These are phyloP conservation scores for Baronia brevicornis DNA, from an alignment of 2,888 invertebrate species.

Conservation along the genomic window DNA sequence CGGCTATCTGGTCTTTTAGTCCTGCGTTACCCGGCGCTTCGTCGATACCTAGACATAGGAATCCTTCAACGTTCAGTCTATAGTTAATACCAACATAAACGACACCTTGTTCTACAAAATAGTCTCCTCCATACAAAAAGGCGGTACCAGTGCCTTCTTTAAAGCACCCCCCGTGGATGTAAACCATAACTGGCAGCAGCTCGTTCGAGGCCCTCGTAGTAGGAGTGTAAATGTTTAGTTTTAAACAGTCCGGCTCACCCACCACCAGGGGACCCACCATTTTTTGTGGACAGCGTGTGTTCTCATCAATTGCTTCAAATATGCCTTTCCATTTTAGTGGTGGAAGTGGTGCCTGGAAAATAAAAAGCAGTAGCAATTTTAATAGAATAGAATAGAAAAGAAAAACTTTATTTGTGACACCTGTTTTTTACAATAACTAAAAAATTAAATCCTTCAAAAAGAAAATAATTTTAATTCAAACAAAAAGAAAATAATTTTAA, in stretches of 20 bases:
- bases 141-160: slow-evolving; percentile 75
- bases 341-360: slow-evolving; percentile 59
- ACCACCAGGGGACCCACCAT: slow-evolving; percentile 36
- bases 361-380: slow-evolving; percentile 1
- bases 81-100: slow-evolving; percentile 78
- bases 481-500: too few species aligned
- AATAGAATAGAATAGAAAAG: too few species aligned
- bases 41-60: slow-evolving; percentile 76
- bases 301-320: slow-evolving; percentile 54
- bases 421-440: neutral
- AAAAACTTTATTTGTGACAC: too few species aligned
- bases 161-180: slow-evolving; percentile 79
- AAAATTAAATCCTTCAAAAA: neutral
- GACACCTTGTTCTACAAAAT: slow-evolving; percentile 73
- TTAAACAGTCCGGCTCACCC: slow-evolving; percentile 55
- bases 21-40: slow-evolving; percentile 81
- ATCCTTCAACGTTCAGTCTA: slow-evolving; percentile 75
- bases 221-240: slow-evolving; percentile 55
- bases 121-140: slow-evolving; percentile 77
- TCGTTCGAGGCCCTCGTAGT: slow-evolving; percentile 25
- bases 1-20: slow-evolving; percentile 69
- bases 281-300: slow-evolving; percentile 55
- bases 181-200: slow-evolving; percentile 76
- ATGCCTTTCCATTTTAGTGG: slow-evolving; percentile 55
- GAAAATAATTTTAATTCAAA: too few species aligned